Conservation (phyloP, 1,140 invertebrate genomes). For the Drosophila mojavensis region DNA sequence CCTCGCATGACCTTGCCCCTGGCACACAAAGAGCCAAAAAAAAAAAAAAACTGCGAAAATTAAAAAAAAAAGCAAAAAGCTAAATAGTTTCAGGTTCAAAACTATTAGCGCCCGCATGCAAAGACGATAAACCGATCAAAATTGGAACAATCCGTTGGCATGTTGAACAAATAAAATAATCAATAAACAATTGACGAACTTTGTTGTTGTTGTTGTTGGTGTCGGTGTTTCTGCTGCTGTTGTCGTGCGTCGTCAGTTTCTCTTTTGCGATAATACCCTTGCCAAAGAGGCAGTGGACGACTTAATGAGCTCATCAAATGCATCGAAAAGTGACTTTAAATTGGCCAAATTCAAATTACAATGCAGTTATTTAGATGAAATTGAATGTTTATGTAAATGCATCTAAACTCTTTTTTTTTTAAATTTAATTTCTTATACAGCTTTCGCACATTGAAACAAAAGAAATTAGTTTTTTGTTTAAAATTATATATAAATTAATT, state of each 20-base stretch:
- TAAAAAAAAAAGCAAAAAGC: neutral
- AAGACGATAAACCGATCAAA: slow-evolving; percentile 55
- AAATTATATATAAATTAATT: neutral
- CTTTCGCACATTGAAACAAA: neutral
- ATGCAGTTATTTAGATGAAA: too few relatives aligned
- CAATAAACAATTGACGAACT: slow-evolving; percentile 39
- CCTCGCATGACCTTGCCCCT: slow-evolving; percentile 38
- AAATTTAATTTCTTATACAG: too few relatives aligned
- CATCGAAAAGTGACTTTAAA: too few relatives aligned
- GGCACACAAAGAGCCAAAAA: slow-evolving; percentile 36
- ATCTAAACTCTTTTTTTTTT: too few relatives aligned
- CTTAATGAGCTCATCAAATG: too few relatives aligned
- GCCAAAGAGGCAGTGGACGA: too few relatives aligned
- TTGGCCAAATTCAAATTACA: too few relatives aligned
- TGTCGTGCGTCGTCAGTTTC: slow-evolving; percentile 21
- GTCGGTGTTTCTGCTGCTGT: slow-evolving; percentile 7
- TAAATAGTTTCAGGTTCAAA: slow-evolving; percentile 47
- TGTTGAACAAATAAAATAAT: slow-evolving; percentile 49
- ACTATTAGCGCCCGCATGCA: slow-evolving; percentile 56
- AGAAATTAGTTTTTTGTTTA: neutral
- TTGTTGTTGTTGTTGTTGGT: slow-evolving; percentile 20
- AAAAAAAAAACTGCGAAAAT: neutral
- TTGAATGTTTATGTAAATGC: too few relatives aligned
- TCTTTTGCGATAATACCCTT: neutral
- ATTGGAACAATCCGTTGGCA: slow-evolving; percentile 54